These are phyloP conservation scores for Chaenodraco wilsoni DNA, from an alignment of 2,797 vertebrate species.

Conservation along the genomic window DNA sequence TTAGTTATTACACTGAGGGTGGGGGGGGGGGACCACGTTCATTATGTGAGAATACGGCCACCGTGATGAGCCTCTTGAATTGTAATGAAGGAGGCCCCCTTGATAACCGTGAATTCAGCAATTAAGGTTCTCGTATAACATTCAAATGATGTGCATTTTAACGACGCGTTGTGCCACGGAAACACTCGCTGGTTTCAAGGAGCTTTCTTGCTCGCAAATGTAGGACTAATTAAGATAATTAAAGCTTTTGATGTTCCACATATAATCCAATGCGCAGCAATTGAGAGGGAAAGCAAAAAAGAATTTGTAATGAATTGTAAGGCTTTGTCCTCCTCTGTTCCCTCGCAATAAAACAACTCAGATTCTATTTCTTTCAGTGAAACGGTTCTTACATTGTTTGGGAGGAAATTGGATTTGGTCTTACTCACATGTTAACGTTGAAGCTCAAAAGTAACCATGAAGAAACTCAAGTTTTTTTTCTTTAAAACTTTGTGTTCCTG, in stretches of 20 bases:
- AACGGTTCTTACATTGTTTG: constrained; percentile 19
- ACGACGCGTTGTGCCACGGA: constrained; percentile 65
- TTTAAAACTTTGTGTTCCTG: constrained; percentile 1
- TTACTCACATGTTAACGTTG: constrained; percentile 13
- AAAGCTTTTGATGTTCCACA: constrained; percentile 79
- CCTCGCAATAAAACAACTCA: constrained; percentile 34
- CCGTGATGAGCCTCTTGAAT: constrained; percentile 71
- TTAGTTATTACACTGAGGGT: constrained; percentile 59
- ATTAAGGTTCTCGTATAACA: constrained; percentile 74
- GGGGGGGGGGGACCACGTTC: constrained; percentile 49
- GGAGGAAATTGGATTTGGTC: constrained; percentile 33
- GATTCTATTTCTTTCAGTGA: constrained; percentile 22
- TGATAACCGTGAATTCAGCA: constrained; percentile 78
- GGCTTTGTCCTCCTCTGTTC: constrained; percentile 58
- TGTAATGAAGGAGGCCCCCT: constrained; percentile 72
- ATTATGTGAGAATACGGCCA: constrained; percentile 73
- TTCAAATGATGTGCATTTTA: constrained; percentile 81
- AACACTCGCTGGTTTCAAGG: constrained; percentile 70
- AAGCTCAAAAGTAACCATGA: neutral
- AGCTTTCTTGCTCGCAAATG: constrained; percentile 70
- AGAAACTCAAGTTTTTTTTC: neutral
- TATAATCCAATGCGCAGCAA: constrained; percentile 65
- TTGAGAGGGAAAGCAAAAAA: constrained; percentile 41
- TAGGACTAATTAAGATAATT: constrained; percentile 83
- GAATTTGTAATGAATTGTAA: constrained; percentile 59